Conservation (phyloP, 2,113 vertebrate genomes). For the Casuarius casuarius region DNA sequence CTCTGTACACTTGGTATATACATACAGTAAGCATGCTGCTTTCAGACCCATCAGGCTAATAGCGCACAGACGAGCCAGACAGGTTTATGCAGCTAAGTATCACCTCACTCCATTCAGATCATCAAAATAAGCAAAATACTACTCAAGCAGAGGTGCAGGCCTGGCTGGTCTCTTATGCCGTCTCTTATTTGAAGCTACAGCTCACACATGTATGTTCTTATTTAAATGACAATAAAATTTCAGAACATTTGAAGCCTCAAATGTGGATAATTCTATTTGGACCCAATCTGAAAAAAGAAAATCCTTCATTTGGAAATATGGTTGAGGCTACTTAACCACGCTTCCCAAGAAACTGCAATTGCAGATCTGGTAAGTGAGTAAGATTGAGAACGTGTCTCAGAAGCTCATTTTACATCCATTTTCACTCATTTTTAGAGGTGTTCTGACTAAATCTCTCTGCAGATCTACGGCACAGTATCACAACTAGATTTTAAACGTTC, state of each 20-base stretch:
- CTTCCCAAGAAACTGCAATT: too few relatives aligned
- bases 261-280: too few relatives aligned
- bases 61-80: background rate
- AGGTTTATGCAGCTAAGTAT: background rate
- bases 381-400: too few relatives aligned
- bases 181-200: background rate
- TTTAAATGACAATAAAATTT: too few relatives aligned
- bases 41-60: background rate
- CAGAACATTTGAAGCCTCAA: too few relatives aligned
- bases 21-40: background rate
- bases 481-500: background rate
- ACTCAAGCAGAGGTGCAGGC: accelerated
- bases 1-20: background rate
- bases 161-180: background rate
- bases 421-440: background rate
- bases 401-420: background rate
- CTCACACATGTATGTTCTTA: too few relatives aligned
- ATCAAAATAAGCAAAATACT: background rate
- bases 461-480: background rate
- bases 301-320: too few relatives aligned
- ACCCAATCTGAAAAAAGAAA: too few relatives aligned
- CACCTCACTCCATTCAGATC: background rate
- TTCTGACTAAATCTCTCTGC: background rate
- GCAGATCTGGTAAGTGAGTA: too few relatives aligned
- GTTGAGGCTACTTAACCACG: too few relatives aligned